These are phyloP conservation scores for Aviceda subcristata DNA, from an alignment of 2,113 vertebrate species.

Conservation along the genomic window DNA sequence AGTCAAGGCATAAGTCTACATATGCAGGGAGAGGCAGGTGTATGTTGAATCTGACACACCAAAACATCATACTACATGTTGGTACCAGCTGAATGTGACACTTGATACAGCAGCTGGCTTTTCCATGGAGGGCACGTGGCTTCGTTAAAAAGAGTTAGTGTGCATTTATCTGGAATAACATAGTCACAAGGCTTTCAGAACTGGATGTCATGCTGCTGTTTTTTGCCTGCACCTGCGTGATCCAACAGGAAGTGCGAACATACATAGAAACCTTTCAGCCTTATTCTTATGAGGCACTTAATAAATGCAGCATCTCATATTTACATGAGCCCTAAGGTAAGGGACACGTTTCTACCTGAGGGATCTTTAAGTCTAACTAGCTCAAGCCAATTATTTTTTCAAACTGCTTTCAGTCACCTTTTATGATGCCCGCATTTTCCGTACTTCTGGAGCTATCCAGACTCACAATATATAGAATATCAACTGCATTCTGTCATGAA, in stretches of 20 bases:
- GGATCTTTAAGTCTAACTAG: neutral
- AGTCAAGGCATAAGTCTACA: neutral
- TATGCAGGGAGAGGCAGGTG: rapidly evolving
- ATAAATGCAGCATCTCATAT: neutral
- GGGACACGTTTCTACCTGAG: neutral
- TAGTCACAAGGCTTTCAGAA: neutral
- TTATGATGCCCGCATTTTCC: neutral
- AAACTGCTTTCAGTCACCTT: neutral
- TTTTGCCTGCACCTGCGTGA: neutral
- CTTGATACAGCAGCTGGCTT: neutral
- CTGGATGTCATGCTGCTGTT: rapidly evolving
- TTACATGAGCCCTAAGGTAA: neutral
- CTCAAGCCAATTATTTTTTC: neutral
- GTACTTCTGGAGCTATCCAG: neutral
- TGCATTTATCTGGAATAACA: neutral
- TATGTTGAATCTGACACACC: neutral
- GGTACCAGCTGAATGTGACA: neutral
- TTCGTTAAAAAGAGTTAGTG: neutral
- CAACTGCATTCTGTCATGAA: neutral
- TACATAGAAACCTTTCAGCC: neutral
- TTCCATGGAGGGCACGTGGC: rapidly evolving
- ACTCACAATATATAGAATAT: neutral
- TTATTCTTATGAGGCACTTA: neutral
- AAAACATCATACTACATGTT: rapidly evolving
- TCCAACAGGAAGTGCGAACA: neutral